Evolutionary conservation across 2,888 invertebrate genomes (phyloP).

Genomic region (Latheticus oryzae): DNA sequence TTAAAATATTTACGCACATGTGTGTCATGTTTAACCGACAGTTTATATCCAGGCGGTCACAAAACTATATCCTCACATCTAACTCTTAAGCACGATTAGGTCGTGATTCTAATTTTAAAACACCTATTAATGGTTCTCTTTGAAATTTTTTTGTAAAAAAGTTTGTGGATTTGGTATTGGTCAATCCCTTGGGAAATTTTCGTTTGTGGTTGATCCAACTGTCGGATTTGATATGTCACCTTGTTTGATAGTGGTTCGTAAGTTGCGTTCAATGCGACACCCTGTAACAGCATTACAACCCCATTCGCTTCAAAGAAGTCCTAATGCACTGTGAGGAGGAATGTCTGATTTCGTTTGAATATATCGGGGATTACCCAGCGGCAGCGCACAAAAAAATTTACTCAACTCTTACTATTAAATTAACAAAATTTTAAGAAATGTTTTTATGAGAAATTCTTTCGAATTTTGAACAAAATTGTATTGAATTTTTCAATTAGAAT

Average conservation of each 20-base stretch:
- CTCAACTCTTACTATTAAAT: too few species aligned
- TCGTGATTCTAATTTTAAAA: constrained; percentile 38
- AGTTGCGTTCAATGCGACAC: constrained; percentile 41
- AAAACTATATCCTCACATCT: constrained; percentile 36
- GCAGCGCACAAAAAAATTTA: too few species aligned
- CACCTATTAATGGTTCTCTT: constrained; percentile 22
- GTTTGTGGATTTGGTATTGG: too few species aligned
- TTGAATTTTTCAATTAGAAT: too few species aligned
- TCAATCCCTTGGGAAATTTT: constrained; percentile 52
- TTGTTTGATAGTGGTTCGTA: constrained; percentile 49
- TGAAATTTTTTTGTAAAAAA: constrained; percentile 27
- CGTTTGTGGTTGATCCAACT: constrained; percentile 53
- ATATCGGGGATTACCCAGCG: too few species aligned
- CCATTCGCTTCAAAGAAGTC: constrained; percentile 44
- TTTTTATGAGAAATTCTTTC: too few species aligned
- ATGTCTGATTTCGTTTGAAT: constrained; percentile 42
- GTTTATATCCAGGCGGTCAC: constrained; percentile 42
- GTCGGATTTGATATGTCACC: constrained; percentile 57
- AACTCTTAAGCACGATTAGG: constrained; percentile 41
- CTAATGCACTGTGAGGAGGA: constrained; percentile 40
- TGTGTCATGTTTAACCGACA: constrained; percentile 51
- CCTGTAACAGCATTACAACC: constrained; percentile 45
- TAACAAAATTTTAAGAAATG: too few species aligned
- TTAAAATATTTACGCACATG: constrained; percentile 57
- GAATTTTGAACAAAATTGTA: too few species aligned